A percentile compares a stretch with the other conserved stretches of the same genome.
Conservation (phyloP, 2,888 invertebrate genomes). For the Lepidochrysops patricia region DNA sequence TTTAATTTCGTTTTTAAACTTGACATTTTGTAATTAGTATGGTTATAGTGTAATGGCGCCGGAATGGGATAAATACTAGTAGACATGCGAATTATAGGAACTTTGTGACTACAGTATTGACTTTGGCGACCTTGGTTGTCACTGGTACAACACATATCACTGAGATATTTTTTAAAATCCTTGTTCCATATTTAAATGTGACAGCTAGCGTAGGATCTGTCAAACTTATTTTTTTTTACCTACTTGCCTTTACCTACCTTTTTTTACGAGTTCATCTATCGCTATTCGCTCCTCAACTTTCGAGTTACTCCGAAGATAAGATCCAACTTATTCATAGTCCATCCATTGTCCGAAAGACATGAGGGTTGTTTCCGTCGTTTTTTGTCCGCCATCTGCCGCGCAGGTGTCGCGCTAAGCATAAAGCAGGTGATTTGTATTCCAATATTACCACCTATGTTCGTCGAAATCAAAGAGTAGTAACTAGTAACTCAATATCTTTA, state of each 20-base stretch:
- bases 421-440: constrained; percentile 67
- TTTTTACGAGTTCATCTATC: too few species aligned
- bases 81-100: neutral
- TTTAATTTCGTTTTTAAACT: neutral
- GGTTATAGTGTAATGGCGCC: neutral
- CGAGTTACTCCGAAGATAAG: neutral
- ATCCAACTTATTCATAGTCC: neutral
- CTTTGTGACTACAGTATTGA: too few species aligned
- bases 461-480: constrained; percentile 9
- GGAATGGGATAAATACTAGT: neutral
- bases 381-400: constrained; percentile 61
- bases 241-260: too few species aligned
- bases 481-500: neutral
- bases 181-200: neutral
- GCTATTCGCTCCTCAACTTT: neutral
- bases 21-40: neutral
- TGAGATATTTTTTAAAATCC: neutral
- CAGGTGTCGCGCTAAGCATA: constrained; percentile 62
- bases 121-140: too few species aligned
- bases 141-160: neutral
- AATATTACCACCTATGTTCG: constrained; percentile 31
- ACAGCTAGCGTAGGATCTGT: neutral
- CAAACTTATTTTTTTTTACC: neutral
- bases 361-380: constrained; percentile 35
- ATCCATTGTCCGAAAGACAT: constrained; percentile 8